Conservation (phyloP, 2,113 vertebrate genomes). For the Microcebus ravelobensis region DNA sequence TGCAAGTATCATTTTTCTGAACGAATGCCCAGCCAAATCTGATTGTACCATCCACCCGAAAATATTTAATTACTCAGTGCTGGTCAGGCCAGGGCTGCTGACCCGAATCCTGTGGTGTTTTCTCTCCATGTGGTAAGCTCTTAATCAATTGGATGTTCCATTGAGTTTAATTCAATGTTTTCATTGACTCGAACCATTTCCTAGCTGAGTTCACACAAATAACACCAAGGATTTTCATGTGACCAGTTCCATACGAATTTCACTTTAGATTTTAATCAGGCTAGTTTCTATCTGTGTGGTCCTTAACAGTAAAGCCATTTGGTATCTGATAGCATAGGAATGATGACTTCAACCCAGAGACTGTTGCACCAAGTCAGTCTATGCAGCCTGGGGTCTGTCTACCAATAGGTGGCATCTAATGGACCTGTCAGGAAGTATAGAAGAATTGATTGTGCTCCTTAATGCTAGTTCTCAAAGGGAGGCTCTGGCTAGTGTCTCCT, state of each 20-base stretch:
- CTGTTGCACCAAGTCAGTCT: background rate
- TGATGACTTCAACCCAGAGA: background rate
- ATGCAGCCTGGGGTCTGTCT: background rate
- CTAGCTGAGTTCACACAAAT: slow-evolving; percentile 24
- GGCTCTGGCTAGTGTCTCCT: background rate
- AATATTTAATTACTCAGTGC: background rate
- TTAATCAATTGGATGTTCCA: slow-evolving; percentile 33
- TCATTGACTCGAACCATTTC: slow-evolving; percentile 40
- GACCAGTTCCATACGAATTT: background rate
- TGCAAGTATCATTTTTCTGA: background rate
- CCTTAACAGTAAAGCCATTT: background rate
- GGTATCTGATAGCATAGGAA: background rate
- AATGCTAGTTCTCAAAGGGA: background rate
- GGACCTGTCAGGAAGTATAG: background rate
- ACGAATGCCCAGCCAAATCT: background rate
- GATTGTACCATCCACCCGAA: background rate
- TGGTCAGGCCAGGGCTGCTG: background rate
- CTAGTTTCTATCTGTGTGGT: background rate
- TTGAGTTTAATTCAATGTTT: slow-evolving; percentile 34
- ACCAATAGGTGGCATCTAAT: background rate
- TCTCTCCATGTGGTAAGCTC: background rate
- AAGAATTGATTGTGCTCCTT: background rate
- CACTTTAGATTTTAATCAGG: background rate
- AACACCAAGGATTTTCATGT: background rate
- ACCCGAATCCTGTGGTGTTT: slow-evolving; percentile 7